Percentiles rank a stretch among this genome's conserved stretches.
Conservation (phyloP, 2,888 invertebrate genomes). For the Prenolepis imparis region DNA sequence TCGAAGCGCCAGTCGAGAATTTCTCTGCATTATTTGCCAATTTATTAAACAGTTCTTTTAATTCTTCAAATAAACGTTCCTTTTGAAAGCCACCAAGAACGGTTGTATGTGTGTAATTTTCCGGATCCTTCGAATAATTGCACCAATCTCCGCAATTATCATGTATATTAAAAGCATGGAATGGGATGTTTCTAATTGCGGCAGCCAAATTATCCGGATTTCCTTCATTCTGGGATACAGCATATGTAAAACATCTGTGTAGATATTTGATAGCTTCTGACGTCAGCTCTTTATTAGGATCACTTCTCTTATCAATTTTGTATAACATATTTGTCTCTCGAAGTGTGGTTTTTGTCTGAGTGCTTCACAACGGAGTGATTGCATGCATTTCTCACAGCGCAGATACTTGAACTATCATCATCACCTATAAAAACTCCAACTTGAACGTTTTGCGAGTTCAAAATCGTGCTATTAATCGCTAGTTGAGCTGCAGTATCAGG, state of each 20-base stretch:
- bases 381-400: slow-evolving; percentile 62
- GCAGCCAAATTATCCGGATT: slow-evolving; percentile 21
- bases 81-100: slow-evolving; percentile 31
- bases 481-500: slow-evolving; percentile 68
- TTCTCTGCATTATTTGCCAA: slow-evolving; percentile 22
- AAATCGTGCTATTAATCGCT: slow-evolving; percentile 52
- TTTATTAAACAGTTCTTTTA: slow-evolving; percentile 25
- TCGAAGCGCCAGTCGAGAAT: slow-evolving; percentile 15
- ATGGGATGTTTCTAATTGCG: not conserved
- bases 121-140: slow-evolving; percentile 54
- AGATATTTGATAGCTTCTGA: slow-evolving; percentile 54
- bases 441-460: slow-evolving; percentile 65
- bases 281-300: not conserved
- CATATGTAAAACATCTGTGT: slow-evolving; percentile 71
- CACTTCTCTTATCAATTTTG: slow-evolving; percentile 1
- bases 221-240: slow-evolving; percentile 68
- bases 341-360: slow-evolving; percentile 58
- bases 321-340: slow-evolving; percentile 42
- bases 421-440: slow-evolving; percentile 72
- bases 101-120: slow-evolving; percentile 14
- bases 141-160: slow-evolving; percentile 66
- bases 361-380: slow-evolving; percentile 66
- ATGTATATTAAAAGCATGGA: not conserved
- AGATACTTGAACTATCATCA: slow-evolving; percentile 73
- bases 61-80: slow-evolving; percentile 32